Percentiles rank a stretch among this genome's conserved stretches.
phyloP scores from a whole-genome alignment of 2,113 vertebrate genomes.

The Callithrix jacchus region DNA sequence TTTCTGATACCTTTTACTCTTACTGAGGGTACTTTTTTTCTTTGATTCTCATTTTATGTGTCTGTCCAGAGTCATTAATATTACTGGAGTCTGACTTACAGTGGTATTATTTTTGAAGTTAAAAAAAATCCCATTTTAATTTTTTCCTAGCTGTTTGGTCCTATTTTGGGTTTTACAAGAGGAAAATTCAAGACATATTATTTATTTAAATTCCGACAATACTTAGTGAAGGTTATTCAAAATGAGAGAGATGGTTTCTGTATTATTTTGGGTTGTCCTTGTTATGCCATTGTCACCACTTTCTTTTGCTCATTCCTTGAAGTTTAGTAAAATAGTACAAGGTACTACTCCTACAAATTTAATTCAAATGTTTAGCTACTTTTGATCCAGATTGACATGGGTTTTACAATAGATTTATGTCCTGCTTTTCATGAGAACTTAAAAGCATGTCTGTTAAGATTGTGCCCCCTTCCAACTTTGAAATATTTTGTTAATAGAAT shows the following conservation, averaged over 20 bases:
- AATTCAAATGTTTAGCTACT: constrained; percentile 31
- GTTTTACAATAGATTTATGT: constrained; percentile 43
- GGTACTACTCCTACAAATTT: neutral
- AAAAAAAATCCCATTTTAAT: neutral
- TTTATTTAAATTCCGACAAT: constrained; percentile 1
- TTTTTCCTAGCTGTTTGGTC: neutral
- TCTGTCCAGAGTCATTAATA: neutral
- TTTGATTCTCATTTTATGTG: neutral
- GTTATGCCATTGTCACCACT: neutral
- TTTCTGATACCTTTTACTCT: neutral
- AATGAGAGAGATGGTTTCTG: neutral
- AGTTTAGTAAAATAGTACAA: neutral
- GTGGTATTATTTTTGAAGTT: neutral
- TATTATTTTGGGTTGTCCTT: neutral
- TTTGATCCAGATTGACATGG: neutral
- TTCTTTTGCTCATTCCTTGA: neutral
- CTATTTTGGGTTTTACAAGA: neutral
- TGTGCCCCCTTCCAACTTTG: neutral
- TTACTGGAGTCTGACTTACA: neutral
- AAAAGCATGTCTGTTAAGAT: constrained; percentile 19
- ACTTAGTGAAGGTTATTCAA: neutral
- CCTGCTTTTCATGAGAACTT: constrained; percentile 47
- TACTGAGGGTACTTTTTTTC: neutral
- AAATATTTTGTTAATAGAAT: constrained; percentile 36
- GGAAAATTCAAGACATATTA: neutral